Base-by-base conservation (phyloP, 2,797 vertebrate species). In the Sternarchorhynchus goeldii region DNA sequence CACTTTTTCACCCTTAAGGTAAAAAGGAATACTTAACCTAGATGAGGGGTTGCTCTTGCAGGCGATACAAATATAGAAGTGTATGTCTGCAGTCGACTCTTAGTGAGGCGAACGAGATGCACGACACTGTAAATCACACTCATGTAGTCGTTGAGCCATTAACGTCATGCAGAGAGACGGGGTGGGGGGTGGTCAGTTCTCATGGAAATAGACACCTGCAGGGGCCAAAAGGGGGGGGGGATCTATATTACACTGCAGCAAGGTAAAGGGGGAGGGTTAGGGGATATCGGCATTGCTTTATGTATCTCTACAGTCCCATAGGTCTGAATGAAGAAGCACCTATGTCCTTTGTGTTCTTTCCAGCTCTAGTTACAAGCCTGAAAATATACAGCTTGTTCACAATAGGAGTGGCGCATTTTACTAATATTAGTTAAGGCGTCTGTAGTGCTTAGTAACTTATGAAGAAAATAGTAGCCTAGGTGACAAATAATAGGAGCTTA, bases 21-120 rank as follows among this genome's bases (percentile, higher is more conserved):
- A 76, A 72, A 78, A 82, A 77, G 86, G 82, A 73, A 57, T 72
- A 82, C 85, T 66, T 75, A 68, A 79, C 81, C 68, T 81, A 74
- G 65, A 66, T 21, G 56, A 72, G 73, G 84, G 88, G 85, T 85
- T 84, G 79, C 74, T 77, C 75, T 86, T 85, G 77, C 78, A 90
- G 81, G 76, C 77, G 82, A 77, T 86, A 90, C 88, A 91, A 84
- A 92, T 90, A 91, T 94, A 93, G 90, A 91, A 85, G 86, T 88
- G 79, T 88, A 90, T 88, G 86, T 92, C 84, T 88, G 84, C 36
- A 79, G 86, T 82, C 82, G 71, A 85, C 81, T 87, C 84, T 78
- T 86, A 80, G 78, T 25, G 73, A 79, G 76, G 71, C 60, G 79
- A 88, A 85, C 75, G 83, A 89, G 87, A 87, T 1, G 73, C 82